A percentile compares a stretch with the other conserved stretches of the same genome.
These are phyloP conservation scores for Phoenicopterus ruber DNA, from an alignment of 2,113 vertebrate genomes.

Conservation along the genomic window DNA sequence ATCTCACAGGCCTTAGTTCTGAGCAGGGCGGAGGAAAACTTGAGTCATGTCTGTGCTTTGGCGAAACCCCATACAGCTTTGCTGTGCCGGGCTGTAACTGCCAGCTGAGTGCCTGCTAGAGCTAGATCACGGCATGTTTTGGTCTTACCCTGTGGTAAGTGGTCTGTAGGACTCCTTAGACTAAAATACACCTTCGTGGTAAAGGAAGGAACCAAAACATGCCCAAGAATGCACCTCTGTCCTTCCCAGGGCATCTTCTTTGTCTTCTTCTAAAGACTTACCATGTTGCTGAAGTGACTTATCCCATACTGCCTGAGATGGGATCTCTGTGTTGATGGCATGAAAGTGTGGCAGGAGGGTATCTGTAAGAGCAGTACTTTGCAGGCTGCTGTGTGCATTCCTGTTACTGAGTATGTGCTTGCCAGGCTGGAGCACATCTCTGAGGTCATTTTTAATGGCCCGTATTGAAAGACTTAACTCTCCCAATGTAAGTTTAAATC, in stretches of 20 bases:
- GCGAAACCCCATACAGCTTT: not conserved
- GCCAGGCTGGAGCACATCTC: not conserved
- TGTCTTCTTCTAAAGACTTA: not conserved
- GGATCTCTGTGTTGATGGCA: not conserved
- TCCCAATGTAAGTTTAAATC: not conserved
- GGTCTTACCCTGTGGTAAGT: not conserved
- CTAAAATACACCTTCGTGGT: rapidly evolving
- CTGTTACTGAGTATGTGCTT: not conserved
- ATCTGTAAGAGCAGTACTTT: not conserved
- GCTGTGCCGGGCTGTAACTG: not conserved
- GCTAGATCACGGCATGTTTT: not conserved
- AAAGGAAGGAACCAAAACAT: not conserved
- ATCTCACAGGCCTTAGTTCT: not conserved
- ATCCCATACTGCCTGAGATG: not conserved
- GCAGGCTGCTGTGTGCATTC: not conserved
- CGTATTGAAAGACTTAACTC: not conserved
- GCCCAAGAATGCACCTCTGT: not conserved
- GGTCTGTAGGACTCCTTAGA: not conserved
- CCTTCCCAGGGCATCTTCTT: not conserved
- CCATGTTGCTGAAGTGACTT: not conserved
- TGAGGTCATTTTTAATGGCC: not conserved
- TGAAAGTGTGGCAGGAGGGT: not conserved
- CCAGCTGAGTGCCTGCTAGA: not conserved
- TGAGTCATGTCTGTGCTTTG: not conserved
- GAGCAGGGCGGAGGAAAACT: not conserved